Evolutionary conservation across 1,140 invertebrate genomes (phyloP).

Genomic region (Cotesia typhae): DNA sequence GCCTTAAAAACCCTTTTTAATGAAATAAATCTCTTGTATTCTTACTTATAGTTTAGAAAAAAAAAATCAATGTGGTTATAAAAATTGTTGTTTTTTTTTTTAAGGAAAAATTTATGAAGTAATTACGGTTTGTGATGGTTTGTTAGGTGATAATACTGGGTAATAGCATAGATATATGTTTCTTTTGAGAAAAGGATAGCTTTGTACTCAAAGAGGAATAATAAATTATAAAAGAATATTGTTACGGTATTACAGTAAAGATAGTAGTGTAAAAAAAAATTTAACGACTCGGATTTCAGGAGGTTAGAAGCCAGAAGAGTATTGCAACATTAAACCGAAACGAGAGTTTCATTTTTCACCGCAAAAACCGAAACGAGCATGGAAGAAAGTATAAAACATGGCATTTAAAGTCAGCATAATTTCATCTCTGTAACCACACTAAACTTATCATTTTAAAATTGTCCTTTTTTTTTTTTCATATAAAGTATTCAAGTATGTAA

Average conservation of each 20-base stretch:
- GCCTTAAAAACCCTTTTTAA: no score
- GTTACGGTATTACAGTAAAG: constrained; percentile 2
- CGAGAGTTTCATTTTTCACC: constrained; percentile 31
- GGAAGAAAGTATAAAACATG: constrained; percentile 13
- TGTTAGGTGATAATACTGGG: no score
- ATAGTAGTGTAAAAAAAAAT: constrained; percentile 1
- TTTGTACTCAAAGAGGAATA: neutral
- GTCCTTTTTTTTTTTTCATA: no score
- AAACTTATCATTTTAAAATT: neutral
- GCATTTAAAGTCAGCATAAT: neutral
- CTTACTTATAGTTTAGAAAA: no score
- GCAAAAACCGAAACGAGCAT: constrained; percentile 25
- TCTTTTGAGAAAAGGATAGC: no score
- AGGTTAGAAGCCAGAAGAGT: constrained; percentile 32
- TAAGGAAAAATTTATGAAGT: no score
- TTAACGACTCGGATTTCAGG: constrained; percentile 23
- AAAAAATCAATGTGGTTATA: no score
- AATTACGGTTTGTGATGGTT: no score
- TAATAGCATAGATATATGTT: no score
- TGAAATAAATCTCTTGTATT: no score
- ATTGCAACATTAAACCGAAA: constrained; percentile 29
- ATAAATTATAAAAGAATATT: constrained; percentile 2
- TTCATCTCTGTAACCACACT: neutral
- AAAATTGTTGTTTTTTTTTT: no score
- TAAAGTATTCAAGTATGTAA: no score